Evolutionary conservation across 2,797 vertebrate genomes (phyloP).

Genomic region (Peromyscus aztecus): DNA sequence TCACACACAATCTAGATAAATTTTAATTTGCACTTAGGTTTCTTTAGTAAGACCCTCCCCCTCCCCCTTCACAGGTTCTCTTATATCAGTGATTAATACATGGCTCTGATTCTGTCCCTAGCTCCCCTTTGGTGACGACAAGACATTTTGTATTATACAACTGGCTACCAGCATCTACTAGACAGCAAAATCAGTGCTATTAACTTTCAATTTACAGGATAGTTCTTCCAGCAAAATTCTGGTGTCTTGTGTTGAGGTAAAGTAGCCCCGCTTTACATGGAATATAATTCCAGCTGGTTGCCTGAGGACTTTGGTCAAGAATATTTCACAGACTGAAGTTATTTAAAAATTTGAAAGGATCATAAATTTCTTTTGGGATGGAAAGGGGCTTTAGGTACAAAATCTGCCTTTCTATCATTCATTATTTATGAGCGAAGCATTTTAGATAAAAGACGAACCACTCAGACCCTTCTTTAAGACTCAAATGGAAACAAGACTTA

Average conservation of each 20-base stretch:
- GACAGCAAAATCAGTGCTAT: background rate
- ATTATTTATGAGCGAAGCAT: constrained; percentile 80
- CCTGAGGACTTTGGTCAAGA: constrained; percentile 64
- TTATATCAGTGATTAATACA: background rate
- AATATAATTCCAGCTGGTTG: constrained; percentile 47
- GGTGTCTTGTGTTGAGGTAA: background rate
- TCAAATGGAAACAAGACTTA: constrained; percentile 62
- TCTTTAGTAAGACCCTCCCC: background rate
- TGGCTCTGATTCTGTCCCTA: background rate
- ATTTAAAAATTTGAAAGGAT: constrained; percentile 76
- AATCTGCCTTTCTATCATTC: constrained; percentile 65
- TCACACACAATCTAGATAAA: too few relatives aligned
- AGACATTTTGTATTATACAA: background rate
- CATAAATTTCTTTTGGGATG: constrained; percentile 78
- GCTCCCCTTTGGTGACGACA: background rate
- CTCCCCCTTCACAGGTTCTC: background rate
- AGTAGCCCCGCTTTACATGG: constrained; percentile 19
- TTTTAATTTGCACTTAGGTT: background rate
- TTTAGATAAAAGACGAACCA: constrained; percentile 72
- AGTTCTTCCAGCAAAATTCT: background rate
- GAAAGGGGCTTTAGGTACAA: constrained; percentile 67
- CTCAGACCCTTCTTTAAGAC: constrained; percentile 74
- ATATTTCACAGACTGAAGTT: constrained; percentile 59
- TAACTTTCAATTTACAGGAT: background rate
- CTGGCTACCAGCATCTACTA: background rate